Evolutionary conservation across 2,888 invertebrate species (phyloP).

Genomic region (Acrobasis suavella): DNA sequence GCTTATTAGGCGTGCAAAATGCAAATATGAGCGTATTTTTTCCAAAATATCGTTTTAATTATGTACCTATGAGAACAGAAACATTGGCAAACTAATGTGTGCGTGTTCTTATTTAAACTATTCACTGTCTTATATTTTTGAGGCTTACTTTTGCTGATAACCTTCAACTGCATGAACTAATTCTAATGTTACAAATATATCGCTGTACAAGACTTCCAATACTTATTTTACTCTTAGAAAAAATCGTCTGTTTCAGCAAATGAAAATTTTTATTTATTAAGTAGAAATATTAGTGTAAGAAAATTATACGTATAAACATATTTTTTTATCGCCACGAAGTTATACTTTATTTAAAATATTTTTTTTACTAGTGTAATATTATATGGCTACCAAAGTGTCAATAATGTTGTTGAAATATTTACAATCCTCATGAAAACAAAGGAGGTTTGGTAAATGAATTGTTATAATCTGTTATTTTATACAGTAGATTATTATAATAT

Average conservation of each 20-base stretch:
- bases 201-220: constrained; percentile 33
- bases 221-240: not conserved
- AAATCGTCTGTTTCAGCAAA: not conserved
- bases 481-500: not conserved
- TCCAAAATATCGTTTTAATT: no score
- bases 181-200: constrained; percentile 27
- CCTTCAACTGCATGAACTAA: not conserved
- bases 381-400: constrained; percentile 15
- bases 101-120: not conserved
- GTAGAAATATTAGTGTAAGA: constrained; percentile 40
- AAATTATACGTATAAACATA: constrained; percentile 37
- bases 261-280: constrained; percentile 28
- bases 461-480: not conserved
- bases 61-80: no score
- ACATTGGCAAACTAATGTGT: no score
- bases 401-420: constrained; percentile 21
- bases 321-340: constrained; percentile 33
- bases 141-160: constrained; percentile 1
- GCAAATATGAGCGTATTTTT: no score
- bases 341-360: constrained; percentile 29
- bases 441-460: constrained; percentile 14
- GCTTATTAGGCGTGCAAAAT: no score
- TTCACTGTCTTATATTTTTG: not conserved
- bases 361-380: constrained; percentile 12
- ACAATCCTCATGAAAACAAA: constrained; percentile 24